phyloP scores from a whole-genome alignment of 2,888 invertebrate genomes.

The Phortica magna region DNA sequence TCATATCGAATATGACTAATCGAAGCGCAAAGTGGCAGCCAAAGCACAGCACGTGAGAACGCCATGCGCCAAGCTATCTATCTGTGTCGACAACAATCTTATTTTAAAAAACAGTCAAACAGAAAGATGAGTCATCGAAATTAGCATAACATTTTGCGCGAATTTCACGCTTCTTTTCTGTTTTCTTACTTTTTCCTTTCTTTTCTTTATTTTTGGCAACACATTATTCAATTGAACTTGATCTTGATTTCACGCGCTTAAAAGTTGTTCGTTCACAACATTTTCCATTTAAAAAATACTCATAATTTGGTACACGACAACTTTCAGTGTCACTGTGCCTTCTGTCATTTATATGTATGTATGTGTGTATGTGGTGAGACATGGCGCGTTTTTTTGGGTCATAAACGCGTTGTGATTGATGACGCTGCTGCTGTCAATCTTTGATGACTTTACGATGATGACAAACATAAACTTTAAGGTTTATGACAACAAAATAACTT shows the following conservation, averaged over 20 bases:
- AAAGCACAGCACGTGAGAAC: not conserved
- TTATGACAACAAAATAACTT: not conserved
- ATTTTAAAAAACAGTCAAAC: not conserved
- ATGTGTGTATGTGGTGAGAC: not conserved
- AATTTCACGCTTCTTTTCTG: not conserved
- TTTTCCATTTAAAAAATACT: not conserved
- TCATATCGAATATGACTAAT: not conserved
- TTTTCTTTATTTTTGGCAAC: conserved; percentile 1
- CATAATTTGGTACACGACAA: not conserved
- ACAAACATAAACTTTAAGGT: not conserved
- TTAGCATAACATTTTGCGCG: not conserved
- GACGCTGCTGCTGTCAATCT: not conserved
- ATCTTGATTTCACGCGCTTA: not conserved
- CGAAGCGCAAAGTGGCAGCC: not conserved
- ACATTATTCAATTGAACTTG: not conserved
- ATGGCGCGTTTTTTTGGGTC: not conserved
- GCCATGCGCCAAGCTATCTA: not conserved
- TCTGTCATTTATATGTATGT: no score
- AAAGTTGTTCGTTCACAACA: not conserved
- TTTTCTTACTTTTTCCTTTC: not conserved
- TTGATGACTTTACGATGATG: not conserved
- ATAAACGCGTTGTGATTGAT: not conserved
- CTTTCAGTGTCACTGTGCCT: not conserved
- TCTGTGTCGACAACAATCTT: not conserved
- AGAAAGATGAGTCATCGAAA: not conserved